Conservation (phyloP, 2,113 vertebrate species). For the Chiloscyllium plagiosum region DNA sequence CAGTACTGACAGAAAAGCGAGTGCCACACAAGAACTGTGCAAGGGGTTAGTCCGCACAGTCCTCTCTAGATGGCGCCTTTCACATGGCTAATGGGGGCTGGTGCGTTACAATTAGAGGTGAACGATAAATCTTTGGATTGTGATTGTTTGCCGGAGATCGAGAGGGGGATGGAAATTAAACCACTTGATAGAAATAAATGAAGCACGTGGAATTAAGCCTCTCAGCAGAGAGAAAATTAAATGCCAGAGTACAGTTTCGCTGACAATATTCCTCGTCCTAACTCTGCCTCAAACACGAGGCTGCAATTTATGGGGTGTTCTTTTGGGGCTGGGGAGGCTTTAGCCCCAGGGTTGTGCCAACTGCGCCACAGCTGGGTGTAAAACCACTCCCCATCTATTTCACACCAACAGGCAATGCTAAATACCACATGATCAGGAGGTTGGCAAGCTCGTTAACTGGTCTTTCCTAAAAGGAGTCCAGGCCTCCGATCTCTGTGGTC, state of each 20-base stretch:
- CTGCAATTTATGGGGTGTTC: too few relatives aligned
- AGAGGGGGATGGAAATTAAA: neutral
- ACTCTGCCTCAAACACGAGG: neutral
- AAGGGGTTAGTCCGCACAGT: neutral
- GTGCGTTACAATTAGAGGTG: neutral
- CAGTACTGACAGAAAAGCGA: neutral
- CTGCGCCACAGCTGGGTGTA: too few relatives aligned
- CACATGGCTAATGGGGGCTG: neutral
- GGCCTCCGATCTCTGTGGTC: too few relatives aligned
- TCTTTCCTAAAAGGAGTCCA: too few relatives aligned
- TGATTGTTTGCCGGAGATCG: neutral
- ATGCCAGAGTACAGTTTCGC: neutral
- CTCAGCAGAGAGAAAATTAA: neutral
- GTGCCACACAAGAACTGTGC: neutral
- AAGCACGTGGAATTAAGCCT: neutral
- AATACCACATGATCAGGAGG: too few relatives aligned
- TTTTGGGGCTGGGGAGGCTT: too few relatives aligned
- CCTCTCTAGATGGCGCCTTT: neutral
- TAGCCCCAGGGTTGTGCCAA: too few relatives aligned
- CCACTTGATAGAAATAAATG: neutral
- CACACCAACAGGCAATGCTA: too few relatives aligned
- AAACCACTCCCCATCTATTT: too few relatives aligned
- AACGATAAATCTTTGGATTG: neutral
- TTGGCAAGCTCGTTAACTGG: too few relatives aligned
- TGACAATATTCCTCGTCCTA: neutral